phyloP scores from a whole-genome alignment of 2,113 vertebrate genomes.

The Fulica atra region DNA sequence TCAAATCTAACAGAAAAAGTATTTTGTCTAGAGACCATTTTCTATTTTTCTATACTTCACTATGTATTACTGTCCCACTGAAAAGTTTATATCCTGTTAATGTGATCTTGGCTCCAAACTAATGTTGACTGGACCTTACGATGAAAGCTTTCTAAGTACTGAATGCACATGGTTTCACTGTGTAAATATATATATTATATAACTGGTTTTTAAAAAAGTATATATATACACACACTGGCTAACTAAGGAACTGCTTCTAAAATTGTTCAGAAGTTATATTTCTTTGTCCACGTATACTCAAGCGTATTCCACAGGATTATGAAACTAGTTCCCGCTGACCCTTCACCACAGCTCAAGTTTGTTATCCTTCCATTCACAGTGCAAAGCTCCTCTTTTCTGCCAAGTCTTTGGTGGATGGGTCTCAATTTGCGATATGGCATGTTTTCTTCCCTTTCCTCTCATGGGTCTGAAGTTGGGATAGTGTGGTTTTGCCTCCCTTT shows the following conservation, averaged over 20 bases:
- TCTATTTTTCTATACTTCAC: neutral
- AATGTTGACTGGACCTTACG: neutral
- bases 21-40: neutral
- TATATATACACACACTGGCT: neutral
- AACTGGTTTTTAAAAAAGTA: too few relatives aligned
- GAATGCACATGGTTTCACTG: neutral
- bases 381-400: slow-evolving; percentile 37
- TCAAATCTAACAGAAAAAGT: neutral
- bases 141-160: neutral
- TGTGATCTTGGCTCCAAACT: neutral
- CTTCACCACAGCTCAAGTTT: slow-evolving; percentile 74
- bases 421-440: neutral
- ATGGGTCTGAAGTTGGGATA: neutral
- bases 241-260: neutral
- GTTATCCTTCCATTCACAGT: neutral
- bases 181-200: neutral
- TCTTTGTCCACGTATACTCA: neutral
- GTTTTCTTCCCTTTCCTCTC: neutral
- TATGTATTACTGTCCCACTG: neutral
- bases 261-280: neutral
- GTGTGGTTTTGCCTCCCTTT: neutral
- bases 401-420: slow-evolving; percentile 58
- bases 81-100: neutral
- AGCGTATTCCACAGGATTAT: neutral
- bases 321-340: neutral